These are phyloP conservation scores for Micromesistius poutassou DNA, from an alignment of 2,797 vertebrate species.

Conservation along the genomic window DNA sequence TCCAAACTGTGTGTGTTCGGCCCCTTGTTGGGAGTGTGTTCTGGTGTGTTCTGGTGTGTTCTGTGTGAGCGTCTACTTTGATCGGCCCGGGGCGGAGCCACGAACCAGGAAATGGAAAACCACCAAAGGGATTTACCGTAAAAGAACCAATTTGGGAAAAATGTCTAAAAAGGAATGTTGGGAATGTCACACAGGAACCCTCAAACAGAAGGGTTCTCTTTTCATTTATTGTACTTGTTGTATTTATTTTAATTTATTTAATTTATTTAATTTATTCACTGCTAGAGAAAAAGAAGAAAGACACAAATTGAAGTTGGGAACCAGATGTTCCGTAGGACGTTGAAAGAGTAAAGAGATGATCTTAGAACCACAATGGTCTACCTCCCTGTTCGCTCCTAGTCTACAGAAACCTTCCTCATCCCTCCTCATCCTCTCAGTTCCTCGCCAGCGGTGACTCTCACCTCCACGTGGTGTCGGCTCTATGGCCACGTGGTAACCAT, in stretches of 20 bases:
- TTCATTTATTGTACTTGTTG: neutral
- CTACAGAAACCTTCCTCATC: neutral
- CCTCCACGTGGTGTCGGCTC: neutral
- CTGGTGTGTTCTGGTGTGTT: neutral
- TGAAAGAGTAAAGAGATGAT: neutral
- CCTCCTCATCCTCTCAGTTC: neutral
- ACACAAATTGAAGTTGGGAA: constrained; percentile 16
- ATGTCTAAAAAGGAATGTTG: neutral
- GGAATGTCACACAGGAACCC: neutral
- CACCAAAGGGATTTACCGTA: neutral
- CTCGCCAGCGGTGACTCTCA: neutral
- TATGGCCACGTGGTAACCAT: neutral
- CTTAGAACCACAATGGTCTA: neutral
- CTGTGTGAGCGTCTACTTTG: neutral
- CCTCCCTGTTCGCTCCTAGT: too few species aligned
- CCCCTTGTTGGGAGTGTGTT: neutral
- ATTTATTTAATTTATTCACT: constrained; percentile 23
- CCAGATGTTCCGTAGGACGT: constrained; percentile 3
- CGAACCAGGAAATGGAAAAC: neutral
- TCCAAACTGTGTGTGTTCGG: constrained; percentile 1
- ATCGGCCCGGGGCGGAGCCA: neutral
- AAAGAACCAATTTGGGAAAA: neutral
- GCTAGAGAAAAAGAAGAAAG: neutral
- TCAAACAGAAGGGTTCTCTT: neutral
- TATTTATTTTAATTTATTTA: constrained; percentile 13